A percentile compares a stretch with the other conserved stretches of the same genome.
Evolutionary conservation across 1,140 invertebrate species (phyloP).

Genomic region (Cydia splendana): DNA sequence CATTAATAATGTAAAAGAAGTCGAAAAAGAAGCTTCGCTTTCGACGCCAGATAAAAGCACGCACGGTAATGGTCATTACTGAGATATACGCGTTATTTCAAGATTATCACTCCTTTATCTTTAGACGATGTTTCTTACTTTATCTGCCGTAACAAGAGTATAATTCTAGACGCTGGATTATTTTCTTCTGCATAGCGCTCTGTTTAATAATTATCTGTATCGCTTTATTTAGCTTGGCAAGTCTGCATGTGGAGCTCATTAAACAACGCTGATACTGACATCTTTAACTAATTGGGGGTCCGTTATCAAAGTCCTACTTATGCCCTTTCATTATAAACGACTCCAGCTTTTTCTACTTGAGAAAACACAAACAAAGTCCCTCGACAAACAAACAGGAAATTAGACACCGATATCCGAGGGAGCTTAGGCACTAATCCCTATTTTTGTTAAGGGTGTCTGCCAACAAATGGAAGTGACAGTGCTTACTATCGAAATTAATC

Average conservation of each 20-base stretch:
- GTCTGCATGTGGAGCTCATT: constrained; percentile 19
- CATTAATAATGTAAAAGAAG: constrained; percentile 61
- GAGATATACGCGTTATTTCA: constrained; percentile 39
- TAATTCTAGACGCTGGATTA: constrained; percentile 15
- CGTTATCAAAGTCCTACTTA: constrained; percentile 11
- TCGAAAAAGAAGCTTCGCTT: constrained; percentile 49
- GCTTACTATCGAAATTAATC: constrained; percentile 68
- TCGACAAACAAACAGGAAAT: constrained; percentile 60
- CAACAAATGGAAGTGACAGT: constrained; percentile 73
- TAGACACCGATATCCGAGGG: constrained; percentile 57
- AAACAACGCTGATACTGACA: background rate
- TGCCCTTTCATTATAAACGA: constrained; percentile 7
- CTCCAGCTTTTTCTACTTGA: constrained; percentile 34
- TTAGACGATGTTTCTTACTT: constrained; percentile 19
- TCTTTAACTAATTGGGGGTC: constrained; percentile 9
- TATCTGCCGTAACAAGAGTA: constrained; percentile 24
- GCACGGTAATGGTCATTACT: constrained; percentile 40
- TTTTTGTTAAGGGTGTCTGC: constrained; percentile 71
- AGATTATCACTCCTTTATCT: constrained; percentile 16
- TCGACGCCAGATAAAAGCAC: constrained; percentile 40
- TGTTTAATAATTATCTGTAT: constrained; percentile 16
- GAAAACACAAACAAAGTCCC: constrained; percentile 42
- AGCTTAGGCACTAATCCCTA: constrained; percentile 69
- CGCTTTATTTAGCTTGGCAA: constrained; percentile 25
- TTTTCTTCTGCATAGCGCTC: constrained; percentile 7